phyloP scores from a whole-genome alignment of 2,797 vertebrate genomes.

The Sandelia bainsii region DNA sequence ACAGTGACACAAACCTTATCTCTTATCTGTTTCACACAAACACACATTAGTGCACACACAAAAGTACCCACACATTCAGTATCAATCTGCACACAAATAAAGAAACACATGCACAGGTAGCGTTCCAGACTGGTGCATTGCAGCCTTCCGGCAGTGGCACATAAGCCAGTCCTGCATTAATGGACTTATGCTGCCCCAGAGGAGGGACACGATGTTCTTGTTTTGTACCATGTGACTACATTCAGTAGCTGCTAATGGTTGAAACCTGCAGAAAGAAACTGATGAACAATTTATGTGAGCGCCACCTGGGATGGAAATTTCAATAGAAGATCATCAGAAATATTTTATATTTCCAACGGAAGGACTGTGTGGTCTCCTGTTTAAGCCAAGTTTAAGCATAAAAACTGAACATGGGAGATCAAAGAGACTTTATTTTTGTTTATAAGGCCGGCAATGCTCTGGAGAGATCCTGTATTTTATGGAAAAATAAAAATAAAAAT shows the following conservation, averaged over 20 bases:
- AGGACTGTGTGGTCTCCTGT: conserved; percentile 20
- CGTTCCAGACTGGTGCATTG: conserved; percentile 20
- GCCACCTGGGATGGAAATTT: conserved; percentile 19
- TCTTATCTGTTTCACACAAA: conserved; percentile 24
- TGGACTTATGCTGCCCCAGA: conserved; percentile 17
- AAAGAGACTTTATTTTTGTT: conserved; percentile 28
- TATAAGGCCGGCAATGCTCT: conserved; percentile 11
- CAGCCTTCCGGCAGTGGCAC: conserved; percentile 7
- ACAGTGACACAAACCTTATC: conserved; percentile 20
- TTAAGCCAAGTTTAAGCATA: conserved; percentile 1
- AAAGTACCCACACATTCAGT: background rate
- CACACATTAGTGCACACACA: conserved; percentile 25
- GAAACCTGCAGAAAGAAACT: conserved; percentile 28
- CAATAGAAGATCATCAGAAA: conserved; percentile 15
- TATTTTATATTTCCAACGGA: conserved; percentile 7
- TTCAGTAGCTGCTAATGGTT: conserved; percentile 13
- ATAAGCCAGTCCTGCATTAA: conserved; percentile 6
- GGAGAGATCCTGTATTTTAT: conserved; percentile 5
- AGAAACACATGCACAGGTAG: conserved; percentile 1
- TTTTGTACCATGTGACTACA: conserved; percentile 36
- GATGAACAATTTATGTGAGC: conserved; percentile 19
- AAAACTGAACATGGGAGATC: conserved; percentile 11
- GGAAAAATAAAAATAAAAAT: background rate
- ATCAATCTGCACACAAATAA: conserved; percentile 2
- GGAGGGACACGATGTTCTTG: conserved; percentile 23